Base-by-base conservation (phyloP, 1,140 invertebrate species). In the Drosophila bocki region DNA sequence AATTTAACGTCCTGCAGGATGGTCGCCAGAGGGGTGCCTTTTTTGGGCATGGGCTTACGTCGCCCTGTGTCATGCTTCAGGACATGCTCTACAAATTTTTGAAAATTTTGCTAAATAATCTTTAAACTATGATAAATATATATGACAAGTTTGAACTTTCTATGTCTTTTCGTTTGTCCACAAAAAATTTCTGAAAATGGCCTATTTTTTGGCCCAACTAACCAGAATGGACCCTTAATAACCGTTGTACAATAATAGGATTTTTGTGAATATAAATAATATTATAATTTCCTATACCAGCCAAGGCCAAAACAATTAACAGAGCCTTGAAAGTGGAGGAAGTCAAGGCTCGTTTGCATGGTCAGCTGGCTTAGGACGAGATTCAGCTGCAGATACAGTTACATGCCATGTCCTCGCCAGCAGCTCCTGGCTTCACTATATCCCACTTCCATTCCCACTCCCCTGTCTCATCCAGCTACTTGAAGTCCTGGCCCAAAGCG, bases 401-500 rank as follows among this genome's bases (percentile, higher is more conserved):
- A 64, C 50, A 60, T 33, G 47, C 56, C 68, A 61, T 76, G 75
- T 59, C 61, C 50, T 48, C 13, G 32, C 17, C 22, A 7, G 11
- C 48, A 7, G n/a, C 48, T 53, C 13, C 44, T 48, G 54, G 12
- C 44, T 33, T 26, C 29, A 69, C 53, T 59, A 35, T 61, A 72
- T 62, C 62, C 37, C 13, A 29, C 15, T 29, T 37, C 13, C 13
- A 54, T 9, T 37, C 1, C 11, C 32, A 2, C 11, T 17, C 33
- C 17, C 44, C 19, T 13, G 45, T 8, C 22, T 12, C 3, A 29
- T 11, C 1, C 32, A 51, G 48, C 62, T 12, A 37, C 42, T 48
- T 26, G 29, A 32, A 50, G 51, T 62, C 17, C 26, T 56, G 57
- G 78, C 42, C 68, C 60, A 61, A 45, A 69, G 81, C 78, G 86